These are phyloP conservation scores for Mythimna impura DNA, from an alignment of 2,888 invertebrate species.

Conservation along the genomic window DNA sequence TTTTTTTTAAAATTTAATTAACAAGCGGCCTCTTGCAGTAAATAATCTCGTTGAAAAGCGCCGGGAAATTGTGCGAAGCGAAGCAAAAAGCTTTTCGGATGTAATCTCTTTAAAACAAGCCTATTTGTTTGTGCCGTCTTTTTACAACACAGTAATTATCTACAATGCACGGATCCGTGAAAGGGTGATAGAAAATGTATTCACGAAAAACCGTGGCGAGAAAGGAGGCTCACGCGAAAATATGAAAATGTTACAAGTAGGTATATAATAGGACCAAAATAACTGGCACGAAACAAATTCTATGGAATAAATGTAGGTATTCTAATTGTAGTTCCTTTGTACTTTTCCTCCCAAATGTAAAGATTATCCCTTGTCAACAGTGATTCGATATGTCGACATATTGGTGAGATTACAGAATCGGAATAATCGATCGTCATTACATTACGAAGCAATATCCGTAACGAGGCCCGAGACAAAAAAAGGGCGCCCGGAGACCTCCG, in stretches of 20 bases:
- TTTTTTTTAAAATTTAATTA: conserved; percentile 29
- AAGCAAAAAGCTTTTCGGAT: conserved; percentile 48
- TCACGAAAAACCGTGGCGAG: conserved; percentile 7
- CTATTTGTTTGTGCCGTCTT: conserved; percentile 46
- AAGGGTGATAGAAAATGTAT: conserved; percentile 43
- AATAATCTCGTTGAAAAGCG: conserved; percentile 34
- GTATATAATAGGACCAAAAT: conserved; percentile 16
- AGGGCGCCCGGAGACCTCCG: conserved; percentile 39
- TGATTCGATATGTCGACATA: conserved; percentile 50
- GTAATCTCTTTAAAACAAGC: conserved; percentile 48
- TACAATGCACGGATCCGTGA: conserved; percentile 36
- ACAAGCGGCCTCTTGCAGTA: conserved; percentile 24
- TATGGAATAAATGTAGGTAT: conserved; percentile 11
- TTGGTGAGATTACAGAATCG: conserved; percentile 36
- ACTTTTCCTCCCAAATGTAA: conserved; percentile 23
- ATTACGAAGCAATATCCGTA: conserved; percentile 62
- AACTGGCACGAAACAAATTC: background rate
- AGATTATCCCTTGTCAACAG: conserved; percentile 48
- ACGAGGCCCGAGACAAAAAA: conserved; percentile 61
- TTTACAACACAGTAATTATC: conserved; percentile 44
- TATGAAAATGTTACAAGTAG: conserved; percentile 15
- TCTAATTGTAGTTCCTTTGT: conserved; percentile 17
- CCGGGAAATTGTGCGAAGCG: conserved; percentile 31
- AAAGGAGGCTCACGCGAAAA: conserved; percentile 3
- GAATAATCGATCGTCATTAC: conserved; percentile 65